These are phyloP conservation scores for Myiozetetes cayanensis DNA, from an alignment of 2,113 vertebrate species.

Conservation along the genomic window DNA sequence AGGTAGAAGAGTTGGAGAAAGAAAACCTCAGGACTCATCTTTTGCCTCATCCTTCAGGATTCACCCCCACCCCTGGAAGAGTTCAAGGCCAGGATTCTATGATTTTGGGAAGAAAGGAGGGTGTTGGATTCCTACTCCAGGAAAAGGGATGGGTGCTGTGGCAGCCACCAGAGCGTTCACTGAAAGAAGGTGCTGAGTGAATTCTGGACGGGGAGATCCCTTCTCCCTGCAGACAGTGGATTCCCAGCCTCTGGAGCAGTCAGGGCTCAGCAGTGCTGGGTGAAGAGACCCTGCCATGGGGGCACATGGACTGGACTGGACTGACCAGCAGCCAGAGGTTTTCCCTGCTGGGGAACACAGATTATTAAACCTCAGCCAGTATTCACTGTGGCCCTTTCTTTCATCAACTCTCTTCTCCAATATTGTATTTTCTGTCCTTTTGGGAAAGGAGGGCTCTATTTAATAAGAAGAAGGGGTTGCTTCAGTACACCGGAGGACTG, in stretches of 20 bases:
- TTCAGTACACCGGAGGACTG: neutral
- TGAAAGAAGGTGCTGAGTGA: neutral
- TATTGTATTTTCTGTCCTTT: slow-evolving; percentile 26
- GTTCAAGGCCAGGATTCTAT: too few relatives aligned
- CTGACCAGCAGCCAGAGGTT: neutral
- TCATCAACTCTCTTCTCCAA: slow-evolving; percentile 30
- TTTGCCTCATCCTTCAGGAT: neutral
- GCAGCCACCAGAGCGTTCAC: fast-evolving
- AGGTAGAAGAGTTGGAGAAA: fast-evolving
- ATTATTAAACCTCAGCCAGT: slow-evolving; percentile 14
- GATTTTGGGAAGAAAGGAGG: fast-evolving
- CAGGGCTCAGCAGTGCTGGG: neutral
- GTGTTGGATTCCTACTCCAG: neutral
- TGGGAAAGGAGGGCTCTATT: neutral
- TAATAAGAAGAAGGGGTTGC: slow-evolving; percentile 45
- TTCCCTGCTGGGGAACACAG: neutral
- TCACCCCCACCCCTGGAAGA: too few relatives aligned
- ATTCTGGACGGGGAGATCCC: neutral
- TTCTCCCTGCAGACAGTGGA: fast-evolving
- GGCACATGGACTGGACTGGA: fast-evolving
- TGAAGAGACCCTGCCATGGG: fast-evolving
- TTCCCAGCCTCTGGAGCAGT: neutral
- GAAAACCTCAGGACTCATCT: fast-evolving
- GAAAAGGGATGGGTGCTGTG: neutral
- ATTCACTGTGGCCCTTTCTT: neutral